phyloP scores from a whole-genome alignment of 2,888 invertebrate genomes.

The Caenorhabditis sinica region DNA sequence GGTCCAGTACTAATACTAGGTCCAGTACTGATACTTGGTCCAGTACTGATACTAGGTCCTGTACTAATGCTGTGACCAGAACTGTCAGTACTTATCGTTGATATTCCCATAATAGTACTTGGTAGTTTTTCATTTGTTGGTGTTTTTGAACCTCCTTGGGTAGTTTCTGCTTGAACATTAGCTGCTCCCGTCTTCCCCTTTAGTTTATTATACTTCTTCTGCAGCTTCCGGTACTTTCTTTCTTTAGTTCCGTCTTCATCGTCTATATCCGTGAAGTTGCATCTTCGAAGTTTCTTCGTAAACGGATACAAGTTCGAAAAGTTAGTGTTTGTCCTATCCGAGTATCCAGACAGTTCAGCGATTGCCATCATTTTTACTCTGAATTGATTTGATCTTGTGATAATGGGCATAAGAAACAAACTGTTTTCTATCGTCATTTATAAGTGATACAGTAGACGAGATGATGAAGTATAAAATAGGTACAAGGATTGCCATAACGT shows the following conservation, averaged over 20 bases:
- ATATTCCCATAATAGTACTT: background rate
- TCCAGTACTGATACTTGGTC: too few relatives aligned
- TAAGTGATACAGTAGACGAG: background rate
- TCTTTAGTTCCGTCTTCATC: conserved; percentile 13
- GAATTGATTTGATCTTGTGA: too few relatives aligned
- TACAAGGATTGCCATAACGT: background rate
- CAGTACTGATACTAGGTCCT: background rate
- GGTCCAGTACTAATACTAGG: background rate
- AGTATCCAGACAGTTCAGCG: conserved; percentile 12
- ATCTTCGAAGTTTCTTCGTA: conserved; percentile 14
- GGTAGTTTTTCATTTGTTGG: background rate
- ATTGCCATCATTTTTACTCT: conserved; percentile 34
- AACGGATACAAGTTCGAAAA: conserved; percentile 19
- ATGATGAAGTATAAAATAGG: background rate
- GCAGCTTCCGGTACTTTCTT: background rate
- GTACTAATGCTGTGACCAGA: too few relatives aligned
- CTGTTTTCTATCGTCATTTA: conserved; percentile 23
- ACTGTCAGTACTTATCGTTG: background rate
- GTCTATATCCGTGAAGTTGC: conserved; percentile 11
- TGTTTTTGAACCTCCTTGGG: background rate
- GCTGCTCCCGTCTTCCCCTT: background rate
- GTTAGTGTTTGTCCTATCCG: conserved; percentile 1
- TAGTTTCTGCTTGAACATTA: background rate
- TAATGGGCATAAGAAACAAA: conserved; percentile 4
- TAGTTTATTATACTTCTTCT: background rate